Evolutionary conservation across 2,888 invertebrate species (phyloP).

Genomic region (Plagodis dolabraria): DNA sequence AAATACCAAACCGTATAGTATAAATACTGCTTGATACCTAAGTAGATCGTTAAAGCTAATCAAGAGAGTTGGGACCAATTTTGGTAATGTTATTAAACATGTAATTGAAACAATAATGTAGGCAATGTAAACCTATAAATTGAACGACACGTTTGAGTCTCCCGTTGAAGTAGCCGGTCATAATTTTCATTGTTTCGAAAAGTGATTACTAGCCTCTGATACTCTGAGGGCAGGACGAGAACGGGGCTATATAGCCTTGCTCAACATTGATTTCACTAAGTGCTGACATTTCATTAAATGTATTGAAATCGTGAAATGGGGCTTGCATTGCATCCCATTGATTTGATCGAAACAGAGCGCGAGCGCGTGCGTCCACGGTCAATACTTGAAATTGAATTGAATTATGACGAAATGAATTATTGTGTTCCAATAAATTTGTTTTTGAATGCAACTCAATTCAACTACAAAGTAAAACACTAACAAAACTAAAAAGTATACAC

Average conservation of each 20-base stretch:
- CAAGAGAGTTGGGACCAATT: no score
- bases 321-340: constrained; percentile 79
- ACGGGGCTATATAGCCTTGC: constrained; percentile 59
- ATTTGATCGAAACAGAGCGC: constrained; percentile 63
- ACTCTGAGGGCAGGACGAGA: constrained; percentile 51
- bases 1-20: no score
- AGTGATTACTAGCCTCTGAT: constrained; percentile 30
- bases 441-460: neutral
- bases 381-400: constrained; percentile 67
- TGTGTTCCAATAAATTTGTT: constrained; percentile 4
- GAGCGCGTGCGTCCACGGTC: constrained; percentile 66
- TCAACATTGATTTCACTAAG: constrained; percentile 76
- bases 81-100: no score
- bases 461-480: no score
- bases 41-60: no score
- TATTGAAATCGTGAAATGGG: constrained; percentile 83
- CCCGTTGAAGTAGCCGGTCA: constrained; percentile 11
- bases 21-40: no score
- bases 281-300: constrained; percentile 82
- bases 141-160: no score
- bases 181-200: constrained; percentile 23
- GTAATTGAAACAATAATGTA: no score
- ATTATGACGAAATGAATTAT: constrained; percentile 19
- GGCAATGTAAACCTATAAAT: no score
- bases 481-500: no score